These are phyloP conservation scores for Metallyticus violacea DNA, from an alignment of 2,888 invertebrate genomes.

Conservation along the genomic window DNA sequence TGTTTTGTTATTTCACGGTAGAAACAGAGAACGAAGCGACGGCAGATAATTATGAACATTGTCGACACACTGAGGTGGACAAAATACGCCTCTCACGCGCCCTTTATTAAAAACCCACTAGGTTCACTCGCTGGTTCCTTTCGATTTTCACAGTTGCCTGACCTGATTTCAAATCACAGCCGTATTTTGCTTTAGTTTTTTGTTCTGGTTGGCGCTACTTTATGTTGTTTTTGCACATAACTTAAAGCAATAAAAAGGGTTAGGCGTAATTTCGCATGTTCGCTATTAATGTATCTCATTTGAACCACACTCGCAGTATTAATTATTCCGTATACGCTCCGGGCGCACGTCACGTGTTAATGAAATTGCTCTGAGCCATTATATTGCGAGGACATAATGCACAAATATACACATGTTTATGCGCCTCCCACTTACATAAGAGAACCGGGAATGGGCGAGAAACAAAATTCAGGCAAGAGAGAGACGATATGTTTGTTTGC, in stretches of 20 bases:
- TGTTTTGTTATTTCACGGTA: background rate
- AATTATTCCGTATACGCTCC: background rate
- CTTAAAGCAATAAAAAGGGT: background rate
- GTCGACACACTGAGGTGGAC: background rate
- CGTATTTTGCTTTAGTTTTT: background rate
- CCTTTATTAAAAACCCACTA: background rate
- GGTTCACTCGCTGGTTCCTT: background rate
- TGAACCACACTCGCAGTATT: background rate
- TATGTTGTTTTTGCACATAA: background rate
- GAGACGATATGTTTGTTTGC: too few relatives aligned
- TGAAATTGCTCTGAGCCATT: background rate
- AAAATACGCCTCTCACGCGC: background rate
- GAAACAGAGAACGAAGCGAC: background rate
- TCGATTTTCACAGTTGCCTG: background rate
- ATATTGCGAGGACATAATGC: background rate
- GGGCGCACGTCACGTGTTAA: background rate
- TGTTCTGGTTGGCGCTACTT: background rate
- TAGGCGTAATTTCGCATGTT: too few relatives aligned
- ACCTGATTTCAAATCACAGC: background rate
- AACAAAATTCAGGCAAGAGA: background rate
- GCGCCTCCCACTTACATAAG: background rate
- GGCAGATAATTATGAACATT: background rate
- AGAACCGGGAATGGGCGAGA: background rate
- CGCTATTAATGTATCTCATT: background rate
- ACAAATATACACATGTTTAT: background rate